Evolutionary conservation across 1,140 invertebrate genomes (phyloP).

Genomic region (Adoxophyes honmai): DNA sequence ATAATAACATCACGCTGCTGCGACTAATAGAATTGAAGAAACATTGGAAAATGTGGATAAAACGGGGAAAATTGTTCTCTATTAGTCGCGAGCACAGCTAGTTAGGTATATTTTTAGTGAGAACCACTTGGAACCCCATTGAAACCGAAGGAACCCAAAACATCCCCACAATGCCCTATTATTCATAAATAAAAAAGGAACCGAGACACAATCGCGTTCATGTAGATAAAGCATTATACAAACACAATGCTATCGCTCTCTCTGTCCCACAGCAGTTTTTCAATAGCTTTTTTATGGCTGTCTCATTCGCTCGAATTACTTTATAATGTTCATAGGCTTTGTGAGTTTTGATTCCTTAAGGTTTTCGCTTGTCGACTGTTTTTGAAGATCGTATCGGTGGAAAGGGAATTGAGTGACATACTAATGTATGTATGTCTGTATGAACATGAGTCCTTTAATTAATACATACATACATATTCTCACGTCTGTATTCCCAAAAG

Average conservation of each 20-base stretch:
- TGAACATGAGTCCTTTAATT: too few species aligned
- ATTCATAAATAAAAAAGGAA: slow-evolving; percentile 66
- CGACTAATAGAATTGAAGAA: too few species aligned
- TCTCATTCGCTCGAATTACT: slow-evolving; percentile 45
- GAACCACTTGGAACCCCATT: slow-evolving; percentile 20
- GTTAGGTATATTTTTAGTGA: too few species aligned
- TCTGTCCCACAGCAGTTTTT: slow-evolving; percentile 29
- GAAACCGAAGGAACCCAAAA: slow-evolving; percentile 44
- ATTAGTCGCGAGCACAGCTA: too few species aligned
- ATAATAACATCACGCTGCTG: too few species aligned
- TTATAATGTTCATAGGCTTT: slow-evolving; percentile 23
- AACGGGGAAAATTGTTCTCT: too few species aligned
- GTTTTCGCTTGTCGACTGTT: slow-evolving; percentile 4
- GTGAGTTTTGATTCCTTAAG: slow-evolving; percentile 3
- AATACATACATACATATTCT: too few species aligned
- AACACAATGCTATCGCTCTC: slow-evolving; percentile 54
- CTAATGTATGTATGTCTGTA: not conserved
- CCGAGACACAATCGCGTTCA: slow-evolving; percentile 52
- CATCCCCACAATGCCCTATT: slow-evolving; percentile 57
- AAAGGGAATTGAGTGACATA: not conserved
- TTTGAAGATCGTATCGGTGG: not conserved
- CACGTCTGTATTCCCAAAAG: too few species aligned
- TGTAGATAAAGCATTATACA: slow-evolving; percentile 63
- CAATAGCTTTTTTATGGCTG: slow-evolving; percentile 40
- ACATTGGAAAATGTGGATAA: too few species aligned